Evolutionary conservation across 2,113 vertebrate species (phyloP).

Genomic region (Ranitomeya imitator): DNA sequence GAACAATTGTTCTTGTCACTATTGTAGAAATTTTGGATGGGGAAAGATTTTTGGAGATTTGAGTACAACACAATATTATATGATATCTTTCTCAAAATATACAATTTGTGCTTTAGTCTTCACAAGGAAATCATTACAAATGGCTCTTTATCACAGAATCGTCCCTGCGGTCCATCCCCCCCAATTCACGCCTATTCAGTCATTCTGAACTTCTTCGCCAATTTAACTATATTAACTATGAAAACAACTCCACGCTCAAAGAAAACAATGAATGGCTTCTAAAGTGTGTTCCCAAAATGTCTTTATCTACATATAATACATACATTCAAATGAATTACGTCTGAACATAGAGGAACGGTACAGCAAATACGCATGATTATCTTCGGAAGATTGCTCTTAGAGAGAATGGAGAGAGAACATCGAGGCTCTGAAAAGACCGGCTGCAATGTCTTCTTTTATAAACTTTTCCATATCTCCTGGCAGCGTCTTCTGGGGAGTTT

Average conservation of each 20-base stretch:
- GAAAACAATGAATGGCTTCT: background rate
- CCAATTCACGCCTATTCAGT: background rate
- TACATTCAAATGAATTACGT: background rate
- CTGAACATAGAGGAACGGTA: background rate
- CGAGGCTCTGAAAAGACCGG: background rate
- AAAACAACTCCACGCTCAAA: background rate
- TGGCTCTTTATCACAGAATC: background rate
- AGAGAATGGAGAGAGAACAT: background rate
- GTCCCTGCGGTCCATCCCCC: background rate
- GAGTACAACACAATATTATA: too few relatives aligned
- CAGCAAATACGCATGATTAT: constrained; percentile 7
- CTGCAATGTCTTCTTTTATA: background rate
- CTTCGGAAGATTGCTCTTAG: background rate
- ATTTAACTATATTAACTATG: background rate
- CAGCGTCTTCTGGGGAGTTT: background rate
- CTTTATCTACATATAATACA: constrained; percentile 15
- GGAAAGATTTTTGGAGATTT: too few relatives aligned
- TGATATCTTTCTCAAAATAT: too few relatives aligned
- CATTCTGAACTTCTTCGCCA: background rate
- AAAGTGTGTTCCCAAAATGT: background rate
- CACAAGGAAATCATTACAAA: background rate
- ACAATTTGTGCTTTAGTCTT: background rate
- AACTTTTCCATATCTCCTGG: constrained; percentile 15
- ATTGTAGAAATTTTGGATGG: too few relatives aligned
- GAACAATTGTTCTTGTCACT: too few relatives aligned